Base-by-base conservation (phyloP, 2,113 vertebrate species). In the Corythoichthys intestinalis region DNA sequence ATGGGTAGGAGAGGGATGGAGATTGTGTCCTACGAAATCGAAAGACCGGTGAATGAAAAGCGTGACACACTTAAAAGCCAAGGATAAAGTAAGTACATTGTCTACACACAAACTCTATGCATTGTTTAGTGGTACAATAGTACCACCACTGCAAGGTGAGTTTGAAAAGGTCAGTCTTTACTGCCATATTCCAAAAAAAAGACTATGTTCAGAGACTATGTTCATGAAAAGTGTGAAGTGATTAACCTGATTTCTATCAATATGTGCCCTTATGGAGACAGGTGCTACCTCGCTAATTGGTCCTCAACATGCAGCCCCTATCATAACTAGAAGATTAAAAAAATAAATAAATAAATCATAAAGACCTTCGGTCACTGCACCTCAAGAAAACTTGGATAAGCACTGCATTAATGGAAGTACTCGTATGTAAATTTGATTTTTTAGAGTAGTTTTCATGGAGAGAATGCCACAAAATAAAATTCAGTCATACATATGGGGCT, bases 21-120 rank as follows among this genome's bases (percentile, higher is more conserved):
- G 88, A 90, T 89, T 83, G 81, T 83, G 76, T 81, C 83, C 85
- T 86, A 83, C 88, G 84, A 89, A 90, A 85, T 85, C 83, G 81
- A 89, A 83, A 79, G 86, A 88, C 86, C 79, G 83, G 82, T 81
- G 75, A 82, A 83, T 82, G 83, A 83, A 81, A 70, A 80, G 75
- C 79, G 80, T 71, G 83, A 79, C 84, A 88, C 81, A 86, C 82
- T 84, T 66, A 85, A 86, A 83, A 80, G 68, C 83, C 83, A 56
- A 56, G 10, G 20, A 56, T n/a, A 54, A n/a, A 53, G 52, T 28
- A 28, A n/a, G 17, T 20, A 20, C 13, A 37, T 37, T 44, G 41
- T 44, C 41, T 44, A 7, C 4, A 8, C 41, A 8, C 41, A 44
- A 28, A 28, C 20, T 28, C 41, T 44, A 1, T 44, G 9, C 6